phyloP scores from a whole-genome alignment of 2,888 invertebrate genomes.

The Cheilosia variabilis region DNA sequence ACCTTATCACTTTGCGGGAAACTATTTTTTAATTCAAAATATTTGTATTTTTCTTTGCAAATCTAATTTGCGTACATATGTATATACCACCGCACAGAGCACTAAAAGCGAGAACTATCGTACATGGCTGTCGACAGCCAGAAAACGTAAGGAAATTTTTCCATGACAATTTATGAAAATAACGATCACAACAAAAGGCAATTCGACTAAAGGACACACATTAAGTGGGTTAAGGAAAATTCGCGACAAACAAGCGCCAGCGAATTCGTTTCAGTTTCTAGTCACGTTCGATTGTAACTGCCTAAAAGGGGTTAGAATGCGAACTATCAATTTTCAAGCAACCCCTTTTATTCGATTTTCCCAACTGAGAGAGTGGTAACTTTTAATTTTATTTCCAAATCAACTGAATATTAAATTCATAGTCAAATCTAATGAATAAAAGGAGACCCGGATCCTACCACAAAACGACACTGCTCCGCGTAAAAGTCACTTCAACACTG shows the following conservation, averaged over 20 bases:
- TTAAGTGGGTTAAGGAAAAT: constrained; percentile 8
- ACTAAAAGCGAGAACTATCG: constrained; percentile 24
- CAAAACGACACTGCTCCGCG: constrained; percentile 43
- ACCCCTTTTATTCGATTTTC: constrained; percentile 9
- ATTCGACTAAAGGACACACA: not conserved
- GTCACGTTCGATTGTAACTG: constrained; percentile 60
- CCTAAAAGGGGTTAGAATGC: constrained; percentile 40
- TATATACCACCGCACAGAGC: constrained; percentile 25
- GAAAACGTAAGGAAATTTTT: constrained; percentile 22
- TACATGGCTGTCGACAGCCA: constrained; percentile 42
- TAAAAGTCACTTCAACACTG: constrained; percentile 71
- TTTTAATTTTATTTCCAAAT: constrained; percentile 17
- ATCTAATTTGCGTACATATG: constrained; percentile 27
- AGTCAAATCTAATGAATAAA: constrained; percentile 2
- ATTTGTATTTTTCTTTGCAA: constrained; percentile 21
- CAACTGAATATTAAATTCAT: constrained; percentile 42
- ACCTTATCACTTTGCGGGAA: constrained; percentile 21
- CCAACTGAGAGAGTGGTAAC: not conserved
- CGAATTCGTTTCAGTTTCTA: constrained; percentile 47
- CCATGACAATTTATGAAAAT: constrained; percentile 31
- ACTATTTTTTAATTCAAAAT: constrained; percentile 12
- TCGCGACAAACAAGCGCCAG: constrained; percentile 45
- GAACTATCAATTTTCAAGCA: constrained; percentile 35
- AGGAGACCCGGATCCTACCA: constrained; percentile 19
- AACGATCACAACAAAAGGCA: constrained; percentile 7